Base-by-base conservation (phyloP, 2,888 invertebrate species). In the Spisula solida region DNA sequence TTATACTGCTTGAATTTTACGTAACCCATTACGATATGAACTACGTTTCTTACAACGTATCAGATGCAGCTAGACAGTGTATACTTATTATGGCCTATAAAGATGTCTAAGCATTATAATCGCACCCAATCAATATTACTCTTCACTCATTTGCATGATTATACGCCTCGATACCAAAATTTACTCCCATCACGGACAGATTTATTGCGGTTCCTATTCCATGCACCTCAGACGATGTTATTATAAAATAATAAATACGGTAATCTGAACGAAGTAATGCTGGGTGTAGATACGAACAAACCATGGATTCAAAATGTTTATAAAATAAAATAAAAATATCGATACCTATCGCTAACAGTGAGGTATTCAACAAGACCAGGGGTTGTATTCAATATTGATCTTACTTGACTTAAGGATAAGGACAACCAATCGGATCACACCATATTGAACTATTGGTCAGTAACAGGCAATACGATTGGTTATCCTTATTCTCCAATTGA, bases 81-180 rank as follows among this genome's bases (percentile, higher is more conserved):
- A 34, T 75, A 75, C 25, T 75, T 75, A 75, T 31, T 16, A 18
- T 12, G 75, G 75, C 31, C 75, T 75, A 75, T 75, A 75, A 34
- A 75, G n/a, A 34, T 31, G 31, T 75, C 75, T 75, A 34, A 25
- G 18, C 12, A 31, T 34, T 75, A 34, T 34, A 75, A 75, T 34
- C n/a, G 8, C 0, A 25, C 2, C 14, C 29, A 14, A 31, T 75
- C 18, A 31, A 2, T 25, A 31, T 75, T 34, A 31, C 75, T 29
- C 31, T 10, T 75, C 31, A 75, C 31, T 34, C 75, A 75, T 75
- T 75, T 34, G 31, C 34, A 75, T 75, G 34, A 75, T 75, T 75
- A 75, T 34, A 75, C 75, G 14, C 31, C n/a, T 75, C 75, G 31
- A 4, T 31, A 75, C 16, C 34, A 31, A 16, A 31, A 31, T 75